These are phyloP conservation scores for Ceratina australensis DNA, from an alignment of 1,140 invertebrate genomes.

Conservation along the genomic window DNA sequence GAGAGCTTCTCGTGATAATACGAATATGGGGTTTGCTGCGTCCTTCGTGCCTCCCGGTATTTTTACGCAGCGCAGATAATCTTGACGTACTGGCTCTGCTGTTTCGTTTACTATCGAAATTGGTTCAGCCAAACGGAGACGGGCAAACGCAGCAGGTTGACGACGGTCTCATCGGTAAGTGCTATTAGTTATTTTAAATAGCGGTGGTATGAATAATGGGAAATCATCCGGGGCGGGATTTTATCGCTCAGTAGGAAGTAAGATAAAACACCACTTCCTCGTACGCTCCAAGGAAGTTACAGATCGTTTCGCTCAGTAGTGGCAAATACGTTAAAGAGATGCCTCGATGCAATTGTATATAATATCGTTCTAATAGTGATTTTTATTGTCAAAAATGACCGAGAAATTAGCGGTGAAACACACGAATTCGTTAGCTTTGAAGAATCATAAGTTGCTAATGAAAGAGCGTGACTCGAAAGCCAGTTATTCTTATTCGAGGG, in stretches of 20 bases:
- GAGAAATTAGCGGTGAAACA: conserved; percentile 29
- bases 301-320: conserved; percentile 23
- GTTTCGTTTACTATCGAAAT: conserved; percentile 90
- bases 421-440: conserved; percentile 36
- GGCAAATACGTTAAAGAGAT: not conserved
- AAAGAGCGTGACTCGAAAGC: not conserved
- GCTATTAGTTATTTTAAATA: not conserved
- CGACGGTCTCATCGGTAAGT: conserved; percentile 85
- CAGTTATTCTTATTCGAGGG: not conserved
- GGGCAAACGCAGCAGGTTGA: conserved; percentile 81
- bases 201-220: not conserved
- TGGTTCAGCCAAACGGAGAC: conserved; percentile 84
- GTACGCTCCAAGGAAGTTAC: not conserved
- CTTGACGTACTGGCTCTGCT: conserved; percentile 89
- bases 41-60: conserved; percentile 88
- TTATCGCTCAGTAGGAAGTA: conserved; percentile 59
- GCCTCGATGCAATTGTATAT: too few species aligned
- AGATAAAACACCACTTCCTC: conserved; percentile 67
- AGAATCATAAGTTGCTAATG: conserved; percentile 17
- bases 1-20: conserved; percentile 93
- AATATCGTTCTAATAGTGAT: too few species aligned
- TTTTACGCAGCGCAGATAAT: conserved; percentile 87
- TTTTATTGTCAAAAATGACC: conserved; percentile 27
- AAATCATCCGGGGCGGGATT: not conserved
- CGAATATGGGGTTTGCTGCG: conserved; percentile 92